Base-by-base conservation (phyloP, 23 tunicate species). In the Trididemnum miniatum region DNA sequence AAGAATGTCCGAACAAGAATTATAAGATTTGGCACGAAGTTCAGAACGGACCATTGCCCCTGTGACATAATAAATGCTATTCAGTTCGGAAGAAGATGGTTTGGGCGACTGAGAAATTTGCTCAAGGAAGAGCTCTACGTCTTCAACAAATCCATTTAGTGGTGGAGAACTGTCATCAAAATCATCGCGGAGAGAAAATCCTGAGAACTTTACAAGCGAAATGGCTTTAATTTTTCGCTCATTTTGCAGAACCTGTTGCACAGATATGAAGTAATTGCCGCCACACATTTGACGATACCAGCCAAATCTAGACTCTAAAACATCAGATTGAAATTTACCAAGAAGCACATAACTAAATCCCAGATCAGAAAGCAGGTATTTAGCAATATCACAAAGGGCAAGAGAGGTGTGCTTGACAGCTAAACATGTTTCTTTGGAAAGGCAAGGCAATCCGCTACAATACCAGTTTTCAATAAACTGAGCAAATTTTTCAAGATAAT, bases 251-350 rank as follows among this genome's bases (percentile, higher is more conserved):
- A 73, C 79, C 18, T 73, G 79, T 25, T 73, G 57, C 59, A 73
- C 79, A 37, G 79, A 38, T 20, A 73, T 73, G 59, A 73, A 73
- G 12, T 73, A 73, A 39, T 39, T 73, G 30, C 79, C 59, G 31
- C 79, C 79, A 73, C 57, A 73, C 79, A 39, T 37, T 73, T 37
- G 79, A 39, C 79, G 75, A 31, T 69, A 69, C 75, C 75, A 73
- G 5, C 79, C 59, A 39, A 73, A 73, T 39, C 79, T 37, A n/a
- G n/a, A 2, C 59, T 73, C 59, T 39, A 73, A 73, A 73, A 34
- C 79, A 39, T 73, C 79, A 22, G 79, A 73, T 73, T 73, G 79
- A 38, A 73, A 73, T 73, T 73, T 73, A 37, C 30, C 79, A 20
- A 73, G 79, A 5, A 73, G 9, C 1, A 73, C 59, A 73, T 73